Evolutionary conservation across 2,888 invertebrate genomes (phyloP).

Genomic region (Trachelus troglodyta): DNA sequence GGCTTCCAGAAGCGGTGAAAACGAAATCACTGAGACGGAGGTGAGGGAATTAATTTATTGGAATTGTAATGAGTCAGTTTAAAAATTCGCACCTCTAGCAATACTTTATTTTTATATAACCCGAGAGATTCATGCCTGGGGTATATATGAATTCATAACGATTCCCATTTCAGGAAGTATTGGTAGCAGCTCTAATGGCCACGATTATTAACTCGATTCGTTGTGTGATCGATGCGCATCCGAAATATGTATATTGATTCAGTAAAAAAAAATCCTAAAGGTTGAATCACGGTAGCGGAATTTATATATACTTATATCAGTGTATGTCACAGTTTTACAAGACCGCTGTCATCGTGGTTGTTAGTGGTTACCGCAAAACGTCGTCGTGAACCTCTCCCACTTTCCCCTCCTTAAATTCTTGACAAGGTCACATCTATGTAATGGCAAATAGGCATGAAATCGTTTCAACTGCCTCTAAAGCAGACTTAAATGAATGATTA

Average conservation of each 20-base stretch:
- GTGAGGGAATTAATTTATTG: conserved; percentile 34
- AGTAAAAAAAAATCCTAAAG: background rate
- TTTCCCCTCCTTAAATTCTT: conserved; percentile 48
- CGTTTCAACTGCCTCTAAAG: conserved; percentile 48
- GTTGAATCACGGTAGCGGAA: background rate
- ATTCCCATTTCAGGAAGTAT: background rate
- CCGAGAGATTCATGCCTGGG: background rate
- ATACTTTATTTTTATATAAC: background rate
- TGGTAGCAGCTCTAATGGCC: background rate
- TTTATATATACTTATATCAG: background rate
- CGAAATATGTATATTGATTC: background rate
- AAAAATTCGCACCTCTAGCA: background rate
- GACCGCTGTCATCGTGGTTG: background rate
- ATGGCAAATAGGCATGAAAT: conserved; percentile 56
- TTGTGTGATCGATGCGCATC: background rate
- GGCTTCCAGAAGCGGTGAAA: conserved; percentile 54
- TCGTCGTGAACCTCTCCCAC: conserved; percentile 38
- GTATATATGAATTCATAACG: background rate
- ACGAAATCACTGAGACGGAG: conserved; percentile 60
- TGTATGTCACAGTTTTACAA: background rate
- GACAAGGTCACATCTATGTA: conserved; percentile 62
- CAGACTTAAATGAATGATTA: conserved; percentile 44
- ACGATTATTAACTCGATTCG: background rate
- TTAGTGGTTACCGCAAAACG: background rate
- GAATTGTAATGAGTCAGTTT: background rate